phyloP scores from a whole-genome alignment of 2,797 vertebrate species.

The Saxicola maurus region DNA sequence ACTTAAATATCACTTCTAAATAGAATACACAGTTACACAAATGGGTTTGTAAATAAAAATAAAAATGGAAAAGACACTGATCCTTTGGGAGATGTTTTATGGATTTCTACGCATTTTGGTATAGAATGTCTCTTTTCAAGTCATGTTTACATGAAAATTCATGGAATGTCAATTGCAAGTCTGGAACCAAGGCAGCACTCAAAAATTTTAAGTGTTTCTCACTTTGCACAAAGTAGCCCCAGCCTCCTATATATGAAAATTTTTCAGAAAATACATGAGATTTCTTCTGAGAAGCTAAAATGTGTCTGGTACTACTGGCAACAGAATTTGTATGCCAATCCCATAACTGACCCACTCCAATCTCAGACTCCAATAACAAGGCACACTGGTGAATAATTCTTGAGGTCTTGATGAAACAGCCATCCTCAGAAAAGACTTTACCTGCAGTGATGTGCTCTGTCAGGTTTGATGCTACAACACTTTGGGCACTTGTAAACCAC shows the following conservation, averaged over 20 bases:
- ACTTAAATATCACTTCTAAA: not conserved
- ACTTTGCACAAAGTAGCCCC: not conserved
- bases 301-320: not conserved
- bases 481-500: conserved; percentile 99
- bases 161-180: not conserved
- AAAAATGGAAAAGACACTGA: not conserved
- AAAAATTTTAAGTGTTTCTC: not conserved
- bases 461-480: conserved; percentile 98
- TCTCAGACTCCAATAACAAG: not conserved
- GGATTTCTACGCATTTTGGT: not conserved
- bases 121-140: not conserved
- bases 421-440: conserved; percentile 47
- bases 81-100: not conserved
- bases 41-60: not conserved
- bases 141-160: not conserved
- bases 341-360: not conserved
- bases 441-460: conserved; percentile 98
- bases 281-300: not conserved
- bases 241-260: not conserved
- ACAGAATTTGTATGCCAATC: not conserved
- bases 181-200: not conserved
- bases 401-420: not conserved
- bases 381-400: not conserved
- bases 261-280: not conserved
- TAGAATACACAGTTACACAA: not conserved